Conservation (phyloP, 2,113 vertebrate genomes). For the Mobula hypostoma region DNA sequence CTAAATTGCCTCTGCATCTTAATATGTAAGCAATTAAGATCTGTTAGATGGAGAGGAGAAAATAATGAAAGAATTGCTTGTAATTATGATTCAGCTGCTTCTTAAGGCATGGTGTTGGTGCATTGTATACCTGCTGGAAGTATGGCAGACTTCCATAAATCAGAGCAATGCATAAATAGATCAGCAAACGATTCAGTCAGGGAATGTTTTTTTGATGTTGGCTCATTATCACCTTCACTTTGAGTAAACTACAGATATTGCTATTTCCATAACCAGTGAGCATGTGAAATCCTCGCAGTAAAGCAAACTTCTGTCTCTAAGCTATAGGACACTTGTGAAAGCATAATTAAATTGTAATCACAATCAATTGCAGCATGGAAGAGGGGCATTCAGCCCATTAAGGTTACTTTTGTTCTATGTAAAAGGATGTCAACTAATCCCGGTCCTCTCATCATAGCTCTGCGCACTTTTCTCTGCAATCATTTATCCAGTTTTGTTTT, state of each 20-base stretch:
- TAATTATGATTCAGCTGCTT: not conserved
- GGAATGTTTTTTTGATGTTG: not conserved
- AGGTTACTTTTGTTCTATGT: too few relatives aligned
- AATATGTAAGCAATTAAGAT: too few relatives aligned
- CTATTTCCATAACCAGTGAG: not conserved
- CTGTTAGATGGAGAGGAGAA: not conserved
- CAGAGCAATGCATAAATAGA: not conserved
- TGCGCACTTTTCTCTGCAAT: too few relatives aligned
- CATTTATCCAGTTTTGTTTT: too few relatives aligned
- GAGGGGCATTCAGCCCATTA: too few relatives aligned
- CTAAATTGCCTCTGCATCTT: too few relatives aligned
- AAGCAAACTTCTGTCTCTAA: not conserved
- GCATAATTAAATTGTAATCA: not conserved
- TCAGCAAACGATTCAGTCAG: not conserved
- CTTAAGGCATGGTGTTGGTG: not conserved
- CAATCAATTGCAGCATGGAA: too few relatives aligned
- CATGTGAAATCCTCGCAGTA: not conserved
- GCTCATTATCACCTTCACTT: not conserved
- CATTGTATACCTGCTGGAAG: not conserved
- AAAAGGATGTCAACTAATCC: too few relatives aligned
- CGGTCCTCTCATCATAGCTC: too few relatives aligned
- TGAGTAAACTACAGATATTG: not conserved
- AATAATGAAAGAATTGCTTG: not conserved
- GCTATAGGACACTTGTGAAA: not conserved
- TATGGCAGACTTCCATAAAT: not conserved